Evolutionary conservation across 1,140 invertebrate genomes (phyloP), one percentile per base, ranked within the genome.

Genomic region (Temnothorax longispinosus): DNA sequence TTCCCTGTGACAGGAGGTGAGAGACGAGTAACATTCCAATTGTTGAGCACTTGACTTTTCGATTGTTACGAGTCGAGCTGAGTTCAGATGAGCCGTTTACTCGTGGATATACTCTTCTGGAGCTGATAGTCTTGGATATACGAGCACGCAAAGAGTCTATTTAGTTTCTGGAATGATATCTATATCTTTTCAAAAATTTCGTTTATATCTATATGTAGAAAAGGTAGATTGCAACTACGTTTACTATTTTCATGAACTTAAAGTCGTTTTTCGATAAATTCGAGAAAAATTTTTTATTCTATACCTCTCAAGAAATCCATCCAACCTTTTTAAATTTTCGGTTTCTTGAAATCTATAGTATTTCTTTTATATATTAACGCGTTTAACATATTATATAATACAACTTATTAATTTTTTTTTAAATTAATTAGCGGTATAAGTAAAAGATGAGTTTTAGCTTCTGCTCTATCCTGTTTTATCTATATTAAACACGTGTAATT

Each of bases 1-100:
- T 27, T 69, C 18, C 13, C 15, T 81, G 65, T 82, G 52, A 32
- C 54, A n/a, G 38, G 13, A 82, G 52, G 80, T 60, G 69, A 62
- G 80, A 60, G 80, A 74, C 32, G 69, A 60, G 69, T 84, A 69
- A 84, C 69, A 5, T 75, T 75, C 11, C 54, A 47, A 84, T 84
- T 50, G 54, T 75, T 50, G 80, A 60, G 7, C 41, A 32, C 50
- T 54, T 44, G n/a, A 50, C 13, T 15, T 47, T n/a, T 50, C 21
- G 18, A 82, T 74, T 82, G 52, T 47, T 41, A 6, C 10, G 32
- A 80, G 44, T 54, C 72, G 0, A 60, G 4, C 35, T 60, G 6
- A 47, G 1, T 47, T 47, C 35, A 41, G 35, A 69, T 18, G 21
- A 27, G 13, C 18, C 35, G 47, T 21, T 65, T 27, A n/a, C 18